These are phyloP conservation scores for Maniola hyperantus DNA, from an alignment of 2,888 invertebrate species.

Conservation along the genomic window DNA sequence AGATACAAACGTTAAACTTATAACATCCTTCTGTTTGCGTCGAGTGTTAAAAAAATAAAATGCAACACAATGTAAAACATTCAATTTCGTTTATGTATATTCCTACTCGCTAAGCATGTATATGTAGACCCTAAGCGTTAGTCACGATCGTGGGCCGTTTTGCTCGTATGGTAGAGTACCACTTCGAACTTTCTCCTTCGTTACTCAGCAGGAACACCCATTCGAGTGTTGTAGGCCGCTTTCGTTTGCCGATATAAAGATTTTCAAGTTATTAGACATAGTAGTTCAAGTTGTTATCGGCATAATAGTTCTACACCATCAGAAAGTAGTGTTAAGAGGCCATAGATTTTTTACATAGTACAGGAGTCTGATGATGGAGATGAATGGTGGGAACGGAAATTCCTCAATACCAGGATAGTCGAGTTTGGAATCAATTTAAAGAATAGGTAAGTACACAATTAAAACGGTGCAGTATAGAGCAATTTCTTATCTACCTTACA, in stretches of 20 bases:
- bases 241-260: slow-evolving; percentile 9
- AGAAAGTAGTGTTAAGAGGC: too few species aligned
- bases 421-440: too few species aligned
- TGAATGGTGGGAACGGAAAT: too few species aligned
- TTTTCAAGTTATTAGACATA: not conserved
- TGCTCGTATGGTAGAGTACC: slow-evolving; percentile 14
- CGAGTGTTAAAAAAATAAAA: too few species aligned
- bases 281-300: too few species aligned
- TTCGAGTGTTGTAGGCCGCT: slow-evolving; percentile 15
- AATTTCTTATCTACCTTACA: slow-evolving; percentile 10
- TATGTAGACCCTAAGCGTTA: not conserved
- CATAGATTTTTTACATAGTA: too few species aligned
- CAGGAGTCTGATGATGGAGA: too few species aligned
- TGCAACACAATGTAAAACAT: not conserved
- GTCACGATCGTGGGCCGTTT: slow-evolving; percentile 3
- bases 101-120: not conserved
- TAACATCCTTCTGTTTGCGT: too few species aligned
- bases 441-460: not conserved
- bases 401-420: too few species aligned
- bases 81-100: too few species aligned
- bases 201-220: slow-evolving; percentile 11
- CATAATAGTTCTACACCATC: too few species aligned
- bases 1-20: too few species aligned
- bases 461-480: not conserved
- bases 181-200: slow-evolving; percentile 22